Evolutionary conservation across 2,113 vertebrate genomes (phyloP), one percentile per base, ranked within the genome.

Genomic region (Melanerpes aurifrons): DNA sequence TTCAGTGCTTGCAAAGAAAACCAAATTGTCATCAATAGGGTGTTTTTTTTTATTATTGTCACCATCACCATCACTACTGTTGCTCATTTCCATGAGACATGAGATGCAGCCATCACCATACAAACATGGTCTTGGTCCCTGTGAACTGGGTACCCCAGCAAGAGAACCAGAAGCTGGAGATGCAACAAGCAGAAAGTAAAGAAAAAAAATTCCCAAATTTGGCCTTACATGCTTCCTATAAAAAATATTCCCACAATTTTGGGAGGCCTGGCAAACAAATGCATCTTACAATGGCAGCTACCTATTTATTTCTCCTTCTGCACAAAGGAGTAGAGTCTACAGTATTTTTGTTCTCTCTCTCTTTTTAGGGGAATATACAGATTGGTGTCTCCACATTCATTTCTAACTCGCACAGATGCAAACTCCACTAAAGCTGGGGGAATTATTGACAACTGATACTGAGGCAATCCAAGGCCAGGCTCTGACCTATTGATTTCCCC

Each of bases 401-500:
- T 83, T 94, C 91, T 88, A 64, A 70, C 74, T 83, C 78, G 31
- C 45, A 56, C 9, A 81, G 73, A 76, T 50, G 28, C 75, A 86
- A 90, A 88, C 71, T 81, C 29, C 63, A 56, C 43, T 50, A 40
- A 88, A 90, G 67, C 92, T 40, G 29, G 47, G n/a, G 77, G 59
- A 88, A 86, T 93, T 93, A 94, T 62, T 94, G 94, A 91, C 90
- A 75, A 29, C 56, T 6, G 50, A 89, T 91, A 76, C 56, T 43
- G 73, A 91, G 32, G 86, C 76, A 81, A 90, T 48, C 54, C 88
- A 90, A 95, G 86, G 86, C 88, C 90, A 93, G 87, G 75, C 80
- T 90, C 62, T 83, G 96, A 93, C 95, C 86, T 95, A 94, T 93
- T 73, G 93, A 94, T 96, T 94, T 95, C 93, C 68, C 67, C 0